Percentiles rank a stretch among this genome's conserved stretches.
Evolutionary conservation across 2,113 vertebrate genomes (phyloP).

Genomic region (Alces alces): DNA sequence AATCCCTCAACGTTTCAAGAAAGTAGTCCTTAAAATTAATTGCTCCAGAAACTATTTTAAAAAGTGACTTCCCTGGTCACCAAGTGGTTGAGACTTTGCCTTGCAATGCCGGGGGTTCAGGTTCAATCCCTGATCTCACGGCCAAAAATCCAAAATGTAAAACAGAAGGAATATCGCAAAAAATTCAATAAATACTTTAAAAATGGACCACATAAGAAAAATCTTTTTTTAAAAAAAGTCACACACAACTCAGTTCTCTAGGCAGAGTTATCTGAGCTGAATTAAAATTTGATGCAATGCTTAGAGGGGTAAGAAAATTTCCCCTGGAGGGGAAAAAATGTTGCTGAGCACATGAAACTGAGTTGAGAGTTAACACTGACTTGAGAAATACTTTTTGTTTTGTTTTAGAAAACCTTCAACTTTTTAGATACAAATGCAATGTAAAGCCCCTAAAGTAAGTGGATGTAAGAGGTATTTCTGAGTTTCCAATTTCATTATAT

Average conservation of each 20-base stretch:
- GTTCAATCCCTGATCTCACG: background rate
- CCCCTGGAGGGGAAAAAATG: background rate
- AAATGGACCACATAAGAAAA: background rate
- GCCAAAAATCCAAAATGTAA: background rate
- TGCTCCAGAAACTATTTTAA: background rate
- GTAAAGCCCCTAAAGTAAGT: background rate
- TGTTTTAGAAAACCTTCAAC: constrained; percentile 1
- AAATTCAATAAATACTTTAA: background rate
- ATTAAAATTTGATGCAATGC: constrained; percentile 35
- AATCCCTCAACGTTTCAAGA: background rate
- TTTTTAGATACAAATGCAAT: background rate
- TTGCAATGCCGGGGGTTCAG: background rate
- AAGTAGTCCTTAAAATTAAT: background rate
- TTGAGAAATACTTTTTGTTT: constrained; percentile 25
- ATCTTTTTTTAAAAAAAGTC: background rate
- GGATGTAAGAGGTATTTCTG: background rate
- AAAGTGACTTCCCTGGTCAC: background rate
- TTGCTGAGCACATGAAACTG: background rate
- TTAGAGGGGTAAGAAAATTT: background rate
- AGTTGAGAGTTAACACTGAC: background rate
- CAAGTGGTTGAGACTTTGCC: background rate
- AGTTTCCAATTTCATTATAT: background rate
- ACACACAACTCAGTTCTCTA: background rate
- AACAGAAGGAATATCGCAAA: background rate
- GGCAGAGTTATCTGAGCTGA: background rate